Base-by-base conservation (phyloP, 2,888 invertebrate genomes). In the Fissipunctia ypsillon region DNA sequence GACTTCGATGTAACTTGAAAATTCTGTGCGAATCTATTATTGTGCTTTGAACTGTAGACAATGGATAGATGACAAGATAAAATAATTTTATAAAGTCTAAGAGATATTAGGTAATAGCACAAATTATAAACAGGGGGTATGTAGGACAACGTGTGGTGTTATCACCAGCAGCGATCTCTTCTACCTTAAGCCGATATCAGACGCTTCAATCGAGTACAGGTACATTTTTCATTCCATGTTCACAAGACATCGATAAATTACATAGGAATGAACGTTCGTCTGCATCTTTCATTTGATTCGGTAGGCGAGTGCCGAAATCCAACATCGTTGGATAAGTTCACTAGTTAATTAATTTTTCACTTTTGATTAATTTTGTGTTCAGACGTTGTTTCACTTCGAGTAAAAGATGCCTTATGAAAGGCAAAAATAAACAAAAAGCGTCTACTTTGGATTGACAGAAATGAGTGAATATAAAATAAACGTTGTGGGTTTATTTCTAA, bases 1-100 rank as follows among this genome's bases (percentile, higher is more conserved):
- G 79, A 84, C 84, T 87, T 87, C 64, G 73, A 38, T 48, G 67
- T 67, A 79, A 81, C 84, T 87, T 86, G 84, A 74, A 69, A 78
- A 77, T 78, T 76, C 68, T 70, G 43, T 70, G 65, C 50, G 28
- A 66, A 66, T 65, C 50, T 69, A 63, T 76, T 65, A 45, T 78
- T 67, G 50, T 80, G 52, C 41, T 35, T 76, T 72, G 35, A 22
- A 70, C 12, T 57, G 52, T 61, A 28, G 52, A 54, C 31, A 68
- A 31, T 68, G 48, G 22, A 35, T 31, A 14, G 1, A 14, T 45
- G 61, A 19, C 19, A 38, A 7, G 9, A 54, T 59, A n/a, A 4
- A 38, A 28, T 43, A 0, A 3, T 43, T 28, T 43, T 41, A 43
- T 16, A 5, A 12, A 12, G n/a, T 50, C n/a, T 38, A n/a, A 14